phyloP scores from a whole-genome alignment of 2,797 vertebrate species.

The Rhabdophis nuchalis region DNA sequence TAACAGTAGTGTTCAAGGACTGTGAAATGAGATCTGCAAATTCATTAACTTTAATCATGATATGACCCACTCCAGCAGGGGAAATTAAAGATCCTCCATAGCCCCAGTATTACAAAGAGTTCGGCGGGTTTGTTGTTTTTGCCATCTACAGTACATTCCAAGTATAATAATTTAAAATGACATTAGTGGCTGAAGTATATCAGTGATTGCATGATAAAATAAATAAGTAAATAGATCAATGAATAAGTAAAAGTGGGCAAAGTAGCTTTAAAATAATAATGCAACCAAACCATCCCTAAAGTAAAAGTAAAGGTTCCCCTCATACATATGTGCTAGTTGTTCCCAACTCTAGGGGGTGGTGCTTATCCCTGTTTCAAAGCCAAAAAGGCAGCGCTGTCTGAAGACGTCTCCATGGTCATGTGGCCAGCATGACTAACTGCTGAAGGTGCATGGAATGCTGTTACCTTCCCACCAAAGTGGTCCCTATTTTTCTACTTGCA shows the following conservation, averaged over 20 bases:
- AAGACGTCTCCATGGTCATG: too few relatives aligned
- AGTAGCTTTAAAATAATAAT: background rate
- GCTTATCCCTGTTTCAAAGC: too few relatives aligned
- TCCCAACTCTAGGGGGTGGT: too few relatives aligned
- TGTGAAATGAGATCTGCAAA: background rate
- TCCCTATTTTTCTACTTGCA: too few relatives aligned
- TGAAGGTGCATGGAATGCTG: too few relatives aligned
- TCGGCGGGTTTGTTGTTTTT: background rate
- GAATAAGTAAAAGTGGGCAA: background rate
- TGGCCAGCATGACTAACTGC: too few relatives aligned
- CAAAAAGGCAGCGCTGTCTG: too few relatives aligned
- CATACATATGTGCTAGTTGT: too few relatives aligned
- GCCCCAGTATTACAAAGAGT: background rate
- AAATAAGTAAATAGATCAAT: background rate
- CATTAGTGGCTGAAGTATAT: background rate
- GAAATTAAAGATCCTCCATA: background rate
- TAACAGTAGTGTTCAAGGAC: background rate
- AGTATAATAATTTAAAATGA: background rate
- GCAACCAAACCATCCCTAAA: background rate
- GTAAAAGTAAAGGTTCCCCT: too few relatives aligned
- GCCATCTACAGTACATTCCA: background rate
- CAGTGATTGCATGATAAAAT: background rate
- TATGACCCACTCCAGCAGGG: background rate
- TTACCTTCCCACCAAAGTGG: too few relatives aligned
- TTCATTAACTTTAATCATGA: background rate